Base-by-base conservation (phyloP, 2,888 invertebrate genomes). In the Odontocolon sp. region DNA sequence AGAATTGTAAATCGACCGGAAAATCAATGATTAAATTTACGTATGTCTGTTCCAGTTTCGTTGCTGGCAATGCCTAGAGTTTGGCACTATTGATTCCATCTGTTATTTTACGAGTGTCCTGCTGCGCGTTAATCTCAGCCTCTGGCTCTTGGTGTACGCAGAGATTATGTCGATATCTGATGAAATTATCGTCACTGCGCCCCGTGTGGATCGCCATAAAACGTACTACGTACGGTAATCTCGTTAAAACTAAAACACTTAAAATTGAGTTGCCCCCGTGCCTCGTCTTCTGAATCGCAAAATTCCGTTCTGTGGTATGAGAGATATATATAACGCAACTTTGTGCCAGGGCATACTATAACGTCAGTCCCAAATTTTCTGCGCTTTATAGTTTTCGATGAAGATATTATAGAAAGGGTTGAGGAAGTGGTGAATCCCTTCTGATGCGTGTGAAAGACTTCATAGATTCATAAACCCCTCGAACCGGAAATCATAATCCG, bases 241-340 rank as follows among this genome's bases (percentile, higher is more conserved):
- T 61, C 82, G 81, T 86, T 87, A 84, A 86, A 87, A 84, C 83
- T 85, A 84, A 59, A 72, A 72, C 75, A 57, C 73, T 67, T 80
- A 76, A 82, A 83, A 83, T 83, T 72, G 31, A 64, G 42, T 36
- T 36, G n/a, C 33, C 52, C 38, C 70, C 63, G 52, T 14, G 21
- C 31, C 28, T 56, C 11, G 57, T 59, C 45, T 33, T 31, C 33
- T 11, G 42, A 18, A 45, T 47, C n/a, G 36, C 28, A 23, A 28
- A 63, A 63, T 56, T 71, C 45, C 64, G 2, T 36, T 11, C 18
- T 26, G 36, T 9, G 6, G 21, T 4, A 4, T 9, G 0, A 21
- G 6, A 45, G 9, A 61, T 64, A 64, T 9, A 3, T 42, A 23
- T 36, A 47, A 36, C n/a, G 47, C 6, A 47, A 64, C 9, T 47